Evolutionary conservation across 2,888 invertebrate genomes (phyloP).

Genomic region (Drosophila greeni): DNA sequence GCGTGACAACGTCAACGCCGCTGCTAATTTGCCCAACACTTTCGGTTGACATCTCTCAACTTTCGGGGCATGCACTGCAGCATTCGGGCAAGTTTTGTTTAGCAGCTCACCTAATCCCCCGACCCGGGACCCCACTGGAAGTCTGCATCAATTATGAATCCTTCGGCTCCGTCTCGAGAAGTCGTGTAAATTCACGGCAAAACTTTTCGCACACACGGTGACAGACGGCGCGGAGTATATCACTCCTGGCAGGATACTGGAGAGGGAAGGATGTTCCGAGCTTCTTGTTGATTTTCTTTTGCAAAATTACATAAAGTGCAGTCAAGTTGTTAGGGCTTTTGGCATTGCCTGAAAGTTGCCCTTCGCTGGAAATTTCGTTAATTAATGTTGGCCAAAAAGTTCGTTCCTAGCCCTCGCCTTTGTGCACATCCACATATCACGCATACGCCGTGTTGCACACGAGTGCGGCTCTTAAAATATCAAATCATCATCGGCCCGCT

Average conservation of each 20-base stretch:
- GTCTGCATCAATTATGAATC: conserved; percentile 70
- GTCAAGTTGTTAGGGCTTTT: conserved; percentile 59
- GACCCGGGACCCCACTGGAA: background rate
- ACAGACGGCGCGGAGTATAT: conserved; percentile 3
- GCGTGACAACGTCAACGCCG: conserved; percentile 63
- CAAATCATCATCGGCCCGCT: conserved; percentile 32
- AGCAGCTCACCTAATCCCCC: conserved; percentile 36
- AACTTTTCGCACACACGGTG: conserved; percentile 53
- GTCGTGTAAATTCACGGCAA: conserved; percentile 62
- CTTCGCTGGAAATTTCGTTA: conserved; percentile 53
- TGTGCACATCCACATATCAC: conserved; percentile 33
- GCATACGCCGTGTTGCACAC: conserved; percentile 53
- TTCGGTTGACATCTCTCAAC: conserved; percentile 62
- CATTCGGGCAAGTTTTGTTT: conserved; percentile 52
- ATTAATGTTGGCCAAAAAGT: conserved; percentile 65
- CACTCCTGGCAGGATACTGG: background rate
- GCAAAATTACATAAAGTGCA: conserved; percentile 57
- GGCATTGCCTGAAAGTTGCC: conserved; percentile 56
- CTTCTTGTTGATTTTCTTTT: conserved; percentile 47
- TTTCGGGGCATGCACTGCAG: conserved; percentile 50
- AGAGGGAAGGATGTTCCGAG: background rate
- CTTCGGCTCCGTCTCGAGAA: conserved; percentile 38
- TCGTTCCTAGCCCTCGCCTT: conserved; percentile 30
- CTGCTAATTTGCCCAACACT: conserved; percentile 70
- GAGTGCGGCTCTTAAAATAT: conserved; percentile 37